Evolutionary conservation across 2,113 vertebrate species (phyloP), one percentile per base, ranked within the genome.

Genomic region (Oreochromis spilurus): DNA sequence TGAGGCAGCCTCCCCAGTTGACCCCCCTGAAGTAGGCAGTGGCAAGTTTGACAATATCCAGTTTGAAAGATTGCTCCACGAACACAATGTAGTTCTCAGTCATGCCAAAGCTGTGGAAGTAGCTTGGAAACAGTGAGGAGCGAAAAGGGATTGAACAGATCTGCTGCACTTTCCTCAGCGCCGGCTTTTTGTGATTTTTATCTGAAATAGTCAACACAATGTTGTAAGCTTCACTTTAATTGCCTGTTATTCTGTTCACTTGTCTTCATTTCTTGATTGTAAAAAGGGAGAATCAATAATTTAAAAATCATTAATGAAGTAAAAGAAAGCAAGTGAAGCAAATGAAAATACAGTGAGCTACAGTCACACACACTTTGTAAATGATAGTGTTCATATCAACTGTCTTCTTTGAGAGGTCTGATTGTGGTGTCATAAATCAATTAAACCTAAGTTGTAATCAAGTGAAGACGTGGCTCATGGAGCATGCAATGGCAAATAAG

Each of bases 71-170:
- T 95, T 98, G 98, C 92, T 99, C 98, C 29, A 99, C 67, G 17
- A 99, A 98, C 75, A 99, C 7, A 5, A 99, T 87, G 92, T 97
- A 98, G 95, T 97, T 97, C 45, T 97, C 96, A 0, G 97, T 97
- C 95, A 99, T 86, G 9, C 98, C 98, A 29, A 99, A 99, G 94
- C 98, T 99, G 93, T 99, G 98, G 93, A 96, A 99, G 95, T 99
- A 99, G 92, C 98, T 97, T 1, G 98, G 99, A 29, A 94, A 96
- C 11, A 98, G 91, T 9, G 95, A 88, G 16, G 97, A 98, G n/a
- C 91, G 96, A 29, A 97, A 96, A 4, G 97, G 96, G 34, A 99
- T 92, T 9, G 97, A 97, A 67, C 96, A 97, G 12, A 98, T 9
- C 84, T 97, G 95, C 91, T 99, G 96, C 0, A 96, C 9, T 8